Evolutionary conservation across 2,113 vertebrate species (phyloP).

Genomic region (Electrona antarctica): DNA sequence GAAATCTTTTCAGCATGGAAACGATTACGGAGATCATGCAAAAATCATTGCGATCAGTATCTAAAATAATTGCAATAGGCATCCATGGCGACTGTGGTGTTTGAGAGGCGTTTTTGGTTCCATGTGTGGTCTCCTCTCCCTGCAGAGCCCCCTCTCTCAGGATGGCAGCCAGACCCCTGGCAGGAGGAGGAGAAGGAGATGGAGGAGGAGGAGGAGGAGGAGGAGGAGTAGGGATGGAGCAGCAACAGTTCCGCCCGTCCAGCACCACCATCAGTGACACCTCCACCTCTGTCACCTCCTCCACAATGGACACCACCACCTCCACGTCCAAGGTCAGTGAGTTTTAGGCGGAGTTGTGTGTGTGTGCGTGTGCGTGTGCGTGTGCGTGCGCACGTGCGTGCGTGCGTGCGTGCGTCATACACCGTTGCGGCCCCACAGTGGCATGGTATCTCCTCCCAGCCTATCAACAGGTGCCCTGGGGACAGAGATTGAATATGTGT

Average conservation of each 20-base stretch:
- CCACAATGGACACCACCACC: slow-evolving; percentile 83
- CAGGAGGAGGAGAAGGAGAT: slow-evolving; percentile 26
- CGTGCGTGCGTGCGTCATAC: too few relatives aligned
- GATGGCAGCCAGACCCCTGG: slow-evolving; percentile 81
- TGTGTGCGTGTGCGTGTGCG: slow-evolving; percentile 11
- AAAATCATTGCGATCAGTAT: too few relatives aligned
- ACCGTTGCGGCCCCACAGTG: not conserved
- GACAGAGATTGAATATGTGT: slow-evolving; percentile 55
- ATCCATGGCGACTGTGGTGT: too few relatives aligned
- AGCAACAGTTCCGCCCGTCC: slow-evolving; percentile 84
- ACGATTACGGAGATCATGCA: too few relatives aligned
- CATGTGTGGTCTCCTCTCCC: too few relatives aligned
- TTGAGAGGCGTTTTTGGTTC: too few relatives aligned
- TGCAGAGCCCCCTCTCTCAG: slow-evolving; percentile 55
- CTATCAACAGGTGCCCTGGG: slow-evolving; percentile 59
- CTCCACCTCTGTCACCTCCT: slow-evolving; percentile 86
- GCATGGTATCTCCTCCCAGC: slow-evolving; percentile 47
- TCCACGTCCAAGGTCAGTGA: slow-evolving; percentile 82
- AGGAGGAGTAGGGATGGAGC: too few relatives aligned
- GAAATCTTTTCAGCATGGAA: too few relatives aligned
- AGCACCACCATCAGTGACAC: slow-evolving; percentile 93
- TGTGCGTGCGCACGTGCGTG: slow-evolving; percentile 6
- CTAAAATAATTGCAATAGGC: too few relatives aligned
- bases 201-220: too few relatives aligned
- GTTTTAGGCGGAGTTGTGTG: not conserved